phyloP scores from a whole-genome alignment of 2,797 vertebrate genomes.

The Halcyon leucocephala region DNA sequence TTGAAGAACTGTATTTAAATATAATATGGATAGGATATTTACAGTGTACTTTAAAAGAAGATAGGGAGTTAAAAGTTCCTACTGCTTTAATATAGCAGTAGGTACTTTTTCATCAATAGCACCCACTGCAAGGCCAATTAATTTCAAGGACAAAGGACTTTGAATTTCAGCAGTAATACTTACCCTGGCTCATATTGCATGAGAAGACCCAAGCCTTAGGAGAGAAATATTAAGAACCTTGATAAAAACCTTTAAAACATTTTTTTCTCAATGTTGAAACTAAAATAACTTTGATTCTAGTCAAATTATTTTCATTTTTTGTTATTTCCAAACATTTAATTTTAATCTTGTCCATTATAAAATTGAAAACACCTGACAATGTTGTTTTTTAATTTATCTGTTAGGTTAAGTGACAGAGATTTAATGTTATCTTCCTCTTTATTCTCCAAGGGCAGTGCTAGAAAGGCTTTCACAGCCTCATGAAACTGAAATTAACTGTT shows the following conservation, averaged over 20 bases:
- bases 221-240: not conserved
- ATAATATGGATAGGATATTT: not conserved
- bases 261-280: not conserved
- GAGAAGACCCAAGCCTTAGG: not conserved
- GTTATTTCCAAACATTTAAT: not conserved
- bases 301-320: not conserved
- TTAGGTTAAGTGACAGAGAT: not conserved
- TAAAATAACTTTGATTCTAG: not conserved
- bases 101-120: rapidly evolving
- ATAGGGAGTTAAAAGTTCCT: not conserved
- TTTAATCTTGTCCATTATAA: not conserved
- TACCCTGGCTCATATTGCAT: not conserved
- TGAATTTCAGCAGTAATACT: not conserved
- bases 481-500: not conserved
- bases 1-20: not conserved
- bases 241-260: not conserved
- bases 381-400: not conserved
- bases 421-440: not conserved
- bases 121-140: not conserved
- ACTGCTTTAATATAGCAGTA: not conserved
- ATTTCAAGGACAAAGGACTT: not conserved
- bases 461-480: not conserved
- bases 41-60: not conserved
- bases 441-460: not conserved
- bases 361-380: not conserved